Conservation (phyloP, 2,113 vertebrate species). For the Suricata suricatta region DNA sequence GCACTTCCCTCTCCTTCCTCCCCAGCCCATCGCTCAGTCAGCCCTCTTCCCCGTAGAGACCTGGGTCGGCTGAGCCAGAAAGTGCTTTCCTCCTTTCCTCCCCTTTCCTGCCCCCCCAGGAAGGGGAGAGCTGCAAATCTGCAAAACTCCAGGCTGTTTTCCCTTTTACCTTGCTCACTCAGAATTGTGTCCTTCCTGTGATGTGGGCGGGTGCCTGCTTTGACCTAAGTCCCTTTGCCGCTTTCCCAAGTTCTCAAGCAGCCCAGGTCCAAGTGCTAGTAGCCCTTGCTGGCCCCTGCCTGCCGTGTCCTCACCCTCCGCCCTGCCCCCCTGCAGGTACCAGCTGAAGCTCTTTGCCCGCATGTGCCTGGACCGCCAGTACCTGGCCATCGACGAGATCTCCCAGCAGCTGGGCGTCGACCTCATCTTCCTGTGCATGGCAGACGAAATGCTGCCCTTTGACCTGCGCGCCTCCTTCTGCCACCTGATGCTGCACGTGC, state of each 20-base stretch:
- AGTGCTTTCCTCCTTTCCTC: background rate
- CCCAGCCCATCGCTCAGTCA: background rate
- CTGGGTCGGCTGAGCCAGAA: background rate
- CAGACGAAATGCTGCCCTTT: constrained; percentile 96
- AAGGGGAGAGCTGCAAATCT: background rate
- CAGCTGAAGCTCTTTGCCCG: constrained; percentile 98
- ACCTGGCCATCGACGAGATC: constrained; percentile 97
- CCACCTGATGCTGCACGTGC: constrained; percentile 97
- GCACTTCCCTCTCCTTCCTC: background rate
- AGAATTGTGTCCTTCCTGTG: background rate
- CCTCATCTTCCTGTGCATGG: constrained; percentile 98
- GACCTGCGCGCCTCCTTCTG: constrained; percentile 98
- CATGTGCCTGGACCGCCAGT: constrained; percentile 99
- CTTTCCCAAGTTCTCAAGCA: background rate
- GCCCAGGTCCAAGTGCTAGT: background rate
- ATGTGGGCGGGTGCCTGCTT: accelerated
- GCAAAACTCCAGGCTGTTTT: background rate
- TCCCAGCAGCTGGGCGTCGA: constrained; percentile 97
- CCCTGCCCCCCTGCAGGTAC: constrained; percentile 86
- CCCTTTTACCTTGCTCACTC: background rate
- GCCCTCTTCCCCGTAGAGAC: background rate
- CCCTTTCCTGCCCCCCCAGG: too few species aligned
- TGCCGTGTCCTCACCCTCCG: background rate
- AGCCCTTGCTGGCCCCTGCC: accelerated
- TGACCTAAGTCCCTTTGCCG: background rate